Conservation (phyloP, 2,797 vertebrate genomes). For the Sebastes hubbsi region DNA sequence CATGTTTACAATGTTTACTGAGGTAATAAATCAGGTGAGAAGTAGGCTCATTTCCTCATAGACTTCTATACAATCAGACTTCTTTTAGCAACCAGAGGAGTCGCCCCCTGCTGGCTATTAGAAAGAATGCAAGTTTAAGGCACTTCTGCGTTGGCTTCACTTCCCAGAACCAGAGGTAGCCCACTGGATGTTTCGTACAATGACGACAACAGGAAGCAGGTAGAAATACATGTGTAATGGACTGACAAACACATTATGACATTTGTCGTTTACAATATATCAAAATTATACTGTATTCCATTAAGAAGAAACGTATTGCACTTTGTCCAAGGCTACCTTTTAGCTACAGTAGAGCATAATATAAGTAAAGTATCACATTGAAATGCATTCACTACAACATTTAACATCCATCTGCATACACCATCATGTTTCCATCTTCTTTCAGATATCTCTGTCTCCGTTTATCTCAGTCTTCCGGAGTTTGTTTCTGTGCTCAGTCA, state of each 20-base stretch:
- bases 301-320: slow-evolving; percentile 21
- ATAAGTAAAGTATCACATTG: neutral
- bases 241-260: neutral
- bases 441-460: neutral
- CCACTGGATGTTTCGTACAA: neutral
- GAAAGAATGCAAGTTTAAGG: no score
- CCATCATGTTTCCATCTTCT: neutral
- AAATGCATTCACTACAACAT: neutral
- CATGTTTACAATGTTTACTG: no score
- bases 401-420: neutral
- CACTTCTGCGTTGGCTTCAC: no score
- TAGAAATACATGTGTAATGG: slow-evolving; percentile 30
- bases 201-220: neutral
- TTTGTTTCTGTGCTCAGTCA: neutral
- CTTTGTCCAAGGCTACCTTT: slow-evolving; percentile 27
- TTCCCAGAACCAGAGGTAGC: no score
- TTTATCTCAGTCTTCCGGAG: neutral
- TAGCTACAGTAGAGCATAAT: neutral
- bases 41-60: no score
- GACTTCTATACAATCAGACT: no score
- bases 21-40: no score
- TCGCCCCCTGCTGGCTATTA: no score
- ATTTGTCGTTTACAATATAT: neutral
- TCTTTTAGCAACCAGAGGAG: no score
- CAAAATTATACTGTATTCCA: neutral